Percentiles rank a stretch among this genome's conserved stretches.
Conservation (phyloP, 2,113 vertebrate genomes). For the Dipodomys spectabilis region DNA sequence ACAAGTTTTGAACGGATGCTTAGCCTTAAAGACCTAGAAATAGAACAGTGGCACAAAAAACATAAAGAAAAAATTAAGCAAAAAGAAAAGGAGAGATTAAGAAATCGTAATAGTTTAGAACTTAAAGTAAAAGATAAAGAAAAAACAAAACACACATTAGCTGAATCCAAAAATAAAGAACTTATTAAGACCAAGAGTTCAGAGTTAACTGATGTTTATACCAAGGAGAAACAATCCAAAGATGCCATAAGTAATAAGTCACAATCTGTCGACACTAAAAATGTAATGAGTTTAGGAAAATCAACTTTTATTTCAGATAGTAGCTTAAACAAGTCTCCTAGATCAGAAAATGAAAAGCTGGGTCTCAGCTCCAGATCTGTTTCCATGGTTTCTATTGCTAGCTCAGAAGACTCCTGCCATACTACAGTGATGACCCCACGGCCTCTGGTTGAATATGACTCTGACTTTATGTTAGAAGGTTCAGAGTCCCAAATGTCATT, state of each 20-base stretch:
- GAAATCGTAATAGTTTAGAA: constrained; percentile 91
- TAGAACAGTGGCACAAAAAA: constrained; percentile 98
- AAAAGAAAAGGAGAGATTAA: constrained; percentile 96
- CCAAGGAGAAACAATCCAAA: constrained; percentile 91
- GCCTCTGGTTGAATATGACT: constrained; percentile 92
- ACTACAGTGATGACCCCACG: constrained; percentile 91
- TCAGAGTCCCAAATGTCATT: constrained; percentile 95
- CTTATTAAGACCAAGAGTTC: constrained; percentile 95
- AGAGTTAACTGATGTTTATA: constrained; percentile 89
- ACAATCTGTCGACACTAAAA: constrained; percentile 92
- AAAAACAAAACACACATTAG: constrained; percentile 85
- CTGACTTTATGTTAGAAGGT: constrained; percentile 92
- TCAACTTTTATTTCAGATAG: constrained; percentile 88
- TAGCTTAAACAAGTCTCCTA: constrained; percentile 91
- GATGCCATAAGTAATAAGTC: constrained; percentile 91
- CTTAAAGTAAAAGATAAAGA: constrained; percentile 93
- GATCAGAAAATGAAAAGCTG: constrained; percentile 92
- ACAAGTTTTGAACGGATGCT: constrained; percentile 99
- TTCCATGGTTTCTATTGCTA: constrained; percentile 94
- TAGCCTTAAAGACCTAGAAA: constrained; percentile 97
- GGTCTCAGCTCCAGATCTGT: constrained; percentile 93
- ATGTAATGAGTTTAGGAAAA: constrained; percentile 85
- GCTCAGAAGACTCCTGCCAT: constrained; percentile 96
- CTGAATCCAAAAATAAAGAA: constrained; percentile 92
- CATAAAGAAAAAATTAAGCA: constrained; percentile 99